These are phyloP conservation scores for Chloroceryle amazona DNA, from an alignment of 2,797 vertebrate species.

Conservation along the genomic window DNA sequence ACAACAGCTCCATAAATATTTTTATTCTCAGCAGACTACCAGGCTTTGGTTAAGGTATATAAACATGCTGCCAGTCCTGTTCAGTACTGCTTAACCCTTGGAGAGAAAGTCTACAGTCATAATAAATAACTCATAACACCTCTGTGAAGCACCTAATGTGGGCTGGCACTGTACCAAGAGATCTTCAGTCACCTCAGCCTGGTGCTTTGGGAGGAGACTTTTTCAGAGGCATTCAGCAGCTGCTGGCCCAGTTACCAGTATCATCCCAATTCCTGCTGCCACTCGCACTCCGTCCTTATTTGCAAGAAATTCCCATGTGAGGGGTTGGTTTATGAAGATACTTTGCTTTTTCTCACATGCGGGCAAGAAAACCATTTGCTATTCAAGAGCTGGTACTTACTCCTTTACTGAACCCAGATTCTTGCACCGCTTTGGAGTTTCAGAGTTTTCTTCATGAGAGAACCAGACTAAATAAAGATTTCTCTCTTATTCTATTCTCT, in stretches of 20 bases:
- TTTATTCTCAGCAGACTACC: neutral
- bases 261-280: neutral
- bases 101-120: neutral
- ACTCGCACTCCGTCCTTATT: neutral
- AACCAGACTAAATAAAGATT: neutral
- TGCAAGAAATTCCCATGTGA: neutral
- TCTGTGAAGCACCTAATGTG: neutral
- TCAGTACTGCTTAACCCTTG: neutral
- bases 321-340: neutral
- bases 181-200: neutral
- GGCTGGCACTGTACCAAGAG: neutral
- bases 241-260: neutral
- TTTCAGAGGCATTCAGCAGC: neutral
- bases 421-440: neutral
- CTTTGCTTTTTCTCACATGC: neutral
- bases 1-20: constrained; percentile 10
- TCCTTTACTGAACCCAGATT: neutral
- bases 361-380: neutral
- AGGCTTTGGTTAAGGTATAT: neutral
- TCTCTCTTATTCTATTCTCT: neutral
- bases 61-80: neutral
- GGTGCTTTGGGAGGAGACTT: neutral
- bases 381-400: neutral
- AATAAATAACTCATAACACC: neutral
- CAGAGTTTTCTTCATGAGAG: neutral